Percentiles rank a stretch among this genome's conserved stretches.
Conservation (phyloP, 2,888 invertebrate genomes). For the Isoperla grammatica region DNA sequence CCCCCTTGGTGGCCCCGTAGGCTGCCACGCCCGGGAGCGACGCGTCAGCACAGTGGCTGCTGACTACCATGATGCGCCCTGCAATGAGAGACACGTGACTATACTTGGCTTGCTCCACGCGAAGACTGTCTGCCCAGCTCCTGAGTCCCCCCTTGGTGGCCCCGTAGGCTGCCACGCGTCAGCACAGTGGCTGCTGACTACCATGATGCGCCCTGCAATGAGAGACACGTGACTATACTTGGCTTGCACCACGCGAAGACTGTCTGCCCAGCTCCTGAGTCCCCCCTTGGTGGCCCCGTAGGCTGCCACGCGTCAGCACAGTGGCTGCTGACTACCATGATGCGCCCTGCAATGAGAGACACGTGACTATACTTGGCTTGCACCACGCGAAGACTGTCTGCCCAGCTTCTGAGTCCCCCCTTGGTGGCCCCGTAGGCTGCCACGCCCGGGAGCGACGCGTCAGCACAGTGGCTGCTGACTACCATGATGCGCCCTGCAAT, state of each 20-base stretch:
- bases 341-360: constrained; percentile 52
- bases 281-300: constrained; percentile 82
- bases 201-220: constrained; percentile 62
- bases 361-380: constrained; percentile 62
- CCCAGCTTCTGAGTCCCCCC: constrained; percentile 68
- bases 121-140: constrained; percentile 65
- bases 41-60: constrained; percentile 73
- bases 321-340: constrained; percentile 80
- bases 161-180: constrained; percentile 65
- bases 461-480: constrained; percentile 77
- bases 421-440: constrained; percentile 78
- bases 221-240: constrained; percentile 60
- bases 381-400: constrained; percentile 67
- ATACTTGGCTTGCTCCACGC: constrained; percentile 65
- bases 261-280: constrained; percentile 63
- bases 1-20: constrained; percentile 80
- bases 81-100: constrained; percentile 45
- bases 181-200: constrained; percentile 80
- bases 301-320: constrained; percentile 64
- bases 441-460: constrained; percentile 65
- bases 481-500: constrained; percentile 64
- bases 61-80: constrained; percentile 72
- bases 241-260: constrained; percentile 65
- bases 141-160: constrained; percentile 75
- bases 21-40: constrained; percentile 67